Evolutionary conservation across 2,888 invertebrate genomes (phyloP), one percentile per base, ranked within the genome.

Genomic region (Troilus luridus): DNA sequence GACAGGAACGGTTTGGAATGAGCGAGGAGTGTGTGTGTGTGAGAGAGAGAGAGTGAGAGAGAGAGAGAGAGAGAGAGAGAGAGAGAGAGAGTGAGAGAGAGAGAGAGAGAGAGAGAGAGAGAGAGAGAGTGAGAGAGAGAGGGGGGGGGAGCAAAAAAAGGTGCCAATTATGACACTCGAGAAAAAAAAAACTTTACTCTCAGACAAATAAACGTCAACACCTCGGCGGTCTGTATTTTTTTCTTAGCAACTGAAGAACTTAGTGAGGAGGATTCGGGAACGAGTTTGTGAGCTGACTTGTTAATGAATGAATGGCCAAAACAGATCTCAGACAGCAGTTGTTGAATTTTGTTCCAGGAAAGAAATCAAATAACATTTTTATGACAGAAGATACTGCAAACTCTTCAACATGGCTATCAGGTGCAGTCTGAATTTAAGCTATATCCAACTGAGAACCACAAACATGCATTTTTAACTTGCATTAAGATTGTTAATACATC

Each of bases 121-220:
- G n/a, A n/a, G n/a, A n/a, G n/a, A n/a, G n/a, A n/a, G n/a, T n/a
- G n/a, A n/a, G n/a, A n/a, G n/a, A n/a, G 72, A 21, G 3, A 58
- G 0, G 77, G 67, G 0, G 77, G 24, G 7, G 56, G n/a, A 27
- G 24, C 9, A 27, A 67, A 77, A 77, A 77, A 67, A 64, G 64
- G 89, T 67, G 90, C 58, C 90, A 90, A 90, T 90, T 90, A 90
- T 90, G 90, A 90, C 90, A 67, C 90, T 72, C 77, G 41, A 88
- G 24, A n/a, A 88, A 88, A 88, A 88, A 77, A 72, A 72, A 72
- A 77, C 24, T 7, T 41, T 24, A 19, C 67, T 21, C 24, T 64
- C 24, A 41, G 77, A 41, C 90, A 90, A 90, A 90, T 90, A 90
- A 90, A 90, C 90, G 90, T 90, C 90, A 77, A 72, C 72, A 62